Conservation (phyloP, 2,113 vertebrate species). For the Columba janthina region DNA sequence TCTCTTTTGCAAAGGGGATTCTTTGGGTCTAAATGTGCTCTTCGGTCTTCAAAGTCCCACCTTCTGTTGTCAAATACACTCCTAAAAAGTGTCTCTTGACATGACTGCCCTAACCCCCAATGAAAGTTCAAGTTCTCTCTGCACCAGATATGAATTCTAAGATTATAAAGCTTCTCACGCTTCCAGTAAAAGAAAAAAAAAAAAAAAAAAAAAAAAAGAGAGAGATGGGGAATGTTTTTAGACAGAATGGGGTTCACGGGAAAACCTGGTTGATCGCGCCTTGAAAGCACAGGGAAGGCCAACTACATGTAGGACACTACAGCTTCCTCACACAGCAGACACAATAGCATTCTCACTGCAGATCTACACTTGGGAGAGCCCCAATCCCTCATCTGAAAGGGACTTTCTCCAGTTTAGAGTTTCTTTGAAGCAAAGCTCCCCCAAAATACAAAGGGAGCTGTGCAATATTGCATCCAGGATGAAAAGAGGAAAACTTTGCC, state of each 20-base stretch:
- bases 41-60: neutral
- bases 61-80: neutral
- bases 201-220: no score
- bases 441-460: neutral
- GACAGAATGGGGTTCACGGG: neutral
- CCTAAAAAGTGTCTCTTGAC: neutral
- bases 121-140: neutral
- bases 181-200: neutral
- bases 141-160: neutral
- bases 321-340: neutral
- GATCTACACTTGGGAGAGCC: neutral
- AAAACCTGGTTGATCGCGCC: neutral
- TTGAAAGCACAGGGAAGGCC: neutral
- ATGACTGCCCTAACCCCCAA: neutral
- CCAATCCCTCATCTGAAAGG: neutral
- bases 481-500: neutral
- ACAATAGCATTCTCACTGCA: neutral
- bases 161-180: neutral
- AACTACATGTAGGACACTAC: neutral
- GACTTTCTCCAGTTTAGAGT: neutral
- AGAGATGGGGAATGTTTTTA: neutral
- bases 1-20: neutral
- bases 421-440: neutral
- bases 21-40: neutral
- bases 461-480: neutral